phyloP scores from a whole-genome alignment of 2,113 vertebrate species.

The Irena cyanogastra region DNA sequence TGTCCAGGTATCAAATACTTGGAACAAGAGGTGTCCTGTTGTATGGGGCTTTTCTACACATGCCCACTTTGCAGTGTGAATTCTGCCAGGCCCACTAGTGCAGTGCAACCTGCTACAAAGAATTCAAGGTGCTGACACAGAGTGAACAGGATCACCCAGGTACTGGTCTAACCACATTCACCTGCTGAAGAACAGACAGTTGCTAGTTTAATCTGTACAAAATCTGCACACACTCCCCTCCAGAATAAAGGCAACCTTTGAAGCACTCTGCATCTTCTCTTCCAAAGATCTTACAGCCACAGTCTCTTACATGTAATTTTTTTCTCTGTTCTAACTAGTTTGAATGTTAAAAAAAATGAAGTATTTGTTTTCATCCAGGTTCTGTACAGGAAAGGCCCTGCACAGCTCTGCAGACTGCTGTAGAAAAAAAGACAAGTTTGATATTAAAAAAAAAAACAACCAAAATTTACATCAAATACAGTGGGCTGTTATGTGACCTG shows the following conservation, averaged over 20 bases:
- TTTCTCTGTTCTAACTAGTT: not conserved
- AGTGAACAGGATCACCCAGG: not conserved
- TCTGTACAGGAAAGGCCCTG: not conserved
- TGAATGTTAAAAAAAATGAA: not conserved
- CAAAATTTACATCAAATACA: not conserved
- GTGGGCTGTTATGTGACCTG: not conserved
- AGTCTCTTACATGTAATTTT: not conserved
- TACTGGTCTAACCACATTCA: not conserved
- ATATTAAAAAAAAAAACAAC: not conserved
- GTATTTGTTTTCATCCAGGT: not conserved
- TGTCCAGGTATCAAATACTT: not conserved
- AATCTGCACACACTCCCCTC: not conserved
- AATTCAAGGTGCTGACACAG: not conserved
- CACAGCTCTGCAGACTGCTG: not conserved
- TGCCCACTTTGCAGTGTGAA: not conserved
- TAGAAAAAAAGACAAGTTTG: not conserved
- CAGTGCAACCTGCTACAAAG: not conserved
- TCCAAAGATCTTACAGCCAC: not conserved
- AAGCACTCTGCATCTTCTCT: not conserved
- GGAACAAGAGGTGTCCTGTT: not conserved
- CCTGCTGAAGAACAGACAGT: rapidly evolving
- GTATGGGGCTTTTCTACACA: not conserved
- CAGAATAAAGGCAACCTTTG: not conserved
- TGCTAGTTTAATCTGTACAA: not conserved
- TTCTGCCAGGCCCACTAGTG: not conserved